Evolutionary conservation across 2,888 invertebrate genomes (phyloP).

Genomic region (Himalopsyche japonica): DNA sequence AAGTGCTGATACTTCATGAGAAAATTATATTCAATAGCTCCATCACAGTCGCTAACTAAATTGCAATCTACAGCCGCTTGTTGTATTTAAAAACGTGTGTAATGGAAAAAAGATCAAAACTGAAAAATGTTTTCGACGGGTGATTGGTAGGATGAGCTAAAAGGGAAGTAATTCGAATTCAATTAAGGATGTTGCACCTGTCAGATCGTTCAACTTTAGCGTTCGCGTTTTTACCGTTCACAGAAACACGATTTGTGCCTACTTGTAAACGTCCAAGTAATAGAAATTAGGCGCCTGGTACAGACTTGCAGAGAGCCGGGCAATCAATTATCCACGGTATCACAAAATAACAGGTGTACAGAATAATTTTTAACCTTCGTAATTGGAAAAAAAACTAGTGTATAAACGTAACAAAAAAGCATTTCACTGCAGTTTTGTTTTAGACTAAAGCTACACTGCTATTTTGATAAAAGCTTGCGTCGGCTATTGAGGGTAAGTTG

Average conservation of each 20-base stretch:
- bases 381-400: too few species aligned
- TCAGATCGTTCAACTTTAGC: background rate
- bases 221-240: background rate
- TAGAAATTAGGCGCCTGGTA: background rate
- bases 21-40: too few species aligned
- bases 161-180: background rate
- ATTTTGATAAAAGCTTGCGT: too few species aligned
- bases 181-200: background rate
- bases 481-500: too few species aligned
- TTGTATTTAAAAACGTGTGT: background rate
- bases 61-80: background rate
- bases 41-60: too few species aligned
- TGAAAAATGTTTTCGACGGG: background rate
- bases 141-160: background rate
- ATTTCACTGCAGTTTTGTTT: too few species aligned
- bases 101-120: background rate
- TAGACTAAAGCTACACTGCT: too few species aligned
- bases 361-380: background rate
- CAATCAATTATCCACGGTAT: background rate
- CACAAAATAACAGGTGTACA: background rate
- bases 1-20: too few species aligned
- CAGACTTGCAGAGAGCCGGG: background rate
- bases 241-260: background rate
- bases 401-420: too few species aligned
- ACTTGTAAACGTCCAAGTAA: background rate